These are phyloP conservation scores for Hemicentrotus pulcherrimus DNA, from an alignment of 35 echinoderm and acorn worm genomes.

Conservation along the genomic window DNA sequence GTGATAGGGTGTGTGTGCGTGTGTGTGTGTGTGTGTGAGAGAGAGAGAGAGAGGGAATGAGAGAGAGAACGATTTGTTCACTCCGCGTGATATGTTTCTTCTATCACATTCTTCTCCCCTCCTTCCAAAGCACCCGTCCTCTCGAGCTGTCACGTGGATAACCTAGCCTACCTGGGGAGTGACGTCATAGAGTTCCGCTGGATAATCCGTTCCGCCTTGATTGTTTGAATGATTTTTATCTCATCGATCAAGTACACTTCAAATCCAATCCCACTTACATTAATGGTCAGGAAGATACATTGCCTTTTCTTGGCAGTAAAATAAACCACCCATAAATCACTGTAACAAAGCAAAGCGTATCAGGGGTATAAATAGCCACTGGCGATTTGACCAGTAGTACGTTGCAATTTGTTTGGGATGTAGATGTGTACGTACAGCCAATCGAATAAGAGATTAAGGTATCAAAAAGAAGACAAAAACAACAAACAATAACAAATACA, in stretches of 20 bases:
- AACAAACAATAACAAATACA: no score
- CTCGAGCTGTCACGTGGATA: background rate
- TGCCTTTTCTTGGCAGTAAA: background rate
- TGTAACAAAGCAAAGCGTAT: background rate
- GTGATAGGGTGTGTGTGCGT: no score
- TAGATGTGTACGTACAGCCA: no score
- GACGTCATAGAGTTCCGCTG: background rate
- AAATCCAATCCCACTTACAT: background rate
- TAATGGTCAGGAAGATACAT: background rate
- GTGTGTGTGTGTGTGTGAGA: no score
- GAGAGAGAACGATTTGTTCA: no score
- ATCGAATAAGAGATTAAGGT: no score
- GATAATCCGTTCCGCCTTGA: background rate
- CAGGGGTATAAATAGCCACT: background rate
- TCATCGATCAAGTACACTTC: background rate
- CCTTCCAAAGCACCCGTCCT: background rate
- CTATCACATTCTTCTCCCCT: background rate
- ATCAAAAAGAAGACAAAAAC: no score
- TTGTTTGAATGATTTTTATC: conserved; percentile 14
- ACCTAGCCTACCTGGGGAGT: background rate
- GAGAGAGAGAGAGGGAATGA: no score
- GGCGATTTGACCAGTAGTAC: background rate
- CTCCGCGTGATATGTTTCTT: no score
- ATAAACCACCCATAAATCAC: background rate
- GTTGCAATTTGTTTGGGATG: background rate